These are phyloP conservation scores for Strongylocentrotus purpuratus DNA, from an alignment of 35 echinoderm and acorn worm species.

Conservation along the genomic window DNA sequence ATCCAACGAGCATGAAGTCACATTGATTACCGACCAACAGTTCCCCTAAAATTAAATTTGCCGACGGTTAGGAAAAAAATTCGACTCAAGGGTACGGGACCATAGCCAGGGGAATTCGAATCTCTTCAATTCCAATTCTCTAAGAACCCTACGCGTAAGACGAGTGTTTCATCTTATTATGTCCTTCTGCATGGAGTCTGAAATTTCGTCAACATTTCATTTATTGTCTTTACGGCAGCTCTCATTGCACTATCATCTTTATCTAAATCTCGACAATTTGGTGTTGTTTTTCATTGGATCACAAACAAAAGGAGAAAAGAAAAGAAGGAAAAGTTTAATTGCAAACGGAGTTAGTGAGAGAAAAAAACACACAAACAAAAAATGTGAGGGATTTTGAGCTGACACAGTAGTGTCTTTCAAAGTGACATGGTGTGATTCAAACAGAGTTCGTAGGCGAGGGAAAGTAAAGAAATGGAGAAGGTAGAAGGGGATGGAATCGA, in stretches of 20 bases:
- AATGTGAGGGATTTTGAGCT: background rate
- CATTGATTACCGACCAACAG: slow-evolving; percentile 43
- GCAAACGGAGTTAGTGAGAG: background rate
- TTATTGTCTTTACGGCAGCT: background rate
- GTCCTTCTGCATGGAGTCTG: background rate
- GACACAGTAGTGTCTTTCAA: too few relatives aligned
- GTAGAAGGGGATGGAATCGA: too few relatives aligned
- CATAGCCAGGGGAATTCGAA: background rate
- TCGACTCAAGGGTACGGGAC: background rate
- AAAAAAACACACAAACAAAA: too few relatives aligned
- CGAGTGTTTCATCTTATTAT: background rate
- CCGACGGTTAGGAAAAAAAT: background rate
- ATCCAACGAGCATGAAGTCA: slow-evolving; percentile 42
- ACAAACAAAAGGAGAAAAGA: background rate
- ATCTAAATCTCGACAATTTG: background rate
- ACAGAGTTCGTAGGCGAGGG: too few relatives aligned
- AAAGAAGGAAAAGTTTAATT: background rate
- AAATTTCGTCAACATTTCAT: background rate
- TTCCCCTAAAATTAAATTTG: slow-evolving; percentile 44
- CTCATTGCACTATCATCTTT: background rate
- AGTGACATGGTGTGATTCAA: too few relatives aligned
- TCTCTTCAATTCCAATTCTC: background rate
- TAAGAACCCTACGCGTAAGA: background rate
- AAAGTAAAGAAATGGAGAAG: too few relatives aligned
- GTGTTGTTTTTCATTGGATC: background rate